Conservation (phyloP, 2,113 vertebrate genomes). For the Archocentrus centrarchus region DNA sequence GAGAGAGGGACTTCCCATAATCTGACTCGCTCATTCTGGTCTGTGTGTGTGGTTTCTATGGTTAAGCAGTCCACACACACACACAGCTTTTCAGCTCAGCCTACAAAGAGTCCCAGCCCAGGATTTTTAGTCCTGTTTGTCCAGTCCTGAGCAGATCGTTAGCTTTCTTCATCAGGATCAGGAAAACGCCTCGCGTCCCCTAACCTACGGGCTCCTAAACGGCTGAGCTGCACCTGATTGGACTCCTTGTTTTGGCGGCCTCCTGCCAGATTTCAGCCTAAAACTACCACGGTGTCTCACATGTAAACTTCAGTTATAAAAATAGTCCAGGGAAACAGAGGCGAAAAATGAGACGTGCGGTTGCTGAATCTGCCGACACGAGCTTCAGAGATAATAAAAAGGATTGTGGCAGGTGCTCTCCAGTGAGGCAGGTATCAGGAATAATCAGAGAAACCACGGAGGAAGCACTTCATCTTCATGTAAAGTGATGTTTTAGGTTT, state of each 20-base stretch:
- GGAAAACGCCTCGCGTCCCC: background rate
- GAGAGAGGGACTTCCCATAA: slow-evolving; percentile 72
- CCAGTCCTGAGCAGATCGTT: background rate
- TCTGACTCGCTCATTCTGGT: slow-evolving; percentile 28
- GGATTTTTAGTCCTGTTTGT: background rate
- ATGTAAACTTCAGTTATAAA: background rate
- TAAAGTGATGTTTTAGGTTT: background rate
- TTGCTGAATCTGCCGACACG: too few species aligned
- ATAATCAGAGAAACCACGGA: background rate
- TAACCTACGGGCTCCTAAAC: too few species aligned
- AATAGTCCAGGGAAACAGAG: background rate
- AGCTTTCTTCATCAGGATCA: slow-evolving; percentile 7
- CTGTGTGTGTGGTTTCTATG: slow-evolving; percentile 33
- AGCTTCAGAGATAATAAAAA: too few species aligned
- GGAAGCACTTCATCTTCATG: background rate
- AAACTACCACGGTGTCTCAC: background rate
- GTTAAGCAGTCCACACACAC: slow-evolving; percentile 15
- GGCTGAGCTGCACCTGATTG: background rate
- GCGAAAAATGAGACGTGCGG: too few species aligned
- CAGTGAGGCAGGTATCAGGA: background rate
- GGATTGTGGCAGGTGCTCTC: background rate
- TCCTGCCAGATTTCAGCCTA: background rate
- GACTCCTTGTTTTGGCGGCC: background rate
- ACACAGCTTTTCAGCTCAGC: rapidly evolving
- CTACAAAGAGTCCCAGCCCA: background rate